Evolutionary conservation across 2,888 invertebrate species (phyloP).

Genomic region (Anticlea derivata): DNA sequence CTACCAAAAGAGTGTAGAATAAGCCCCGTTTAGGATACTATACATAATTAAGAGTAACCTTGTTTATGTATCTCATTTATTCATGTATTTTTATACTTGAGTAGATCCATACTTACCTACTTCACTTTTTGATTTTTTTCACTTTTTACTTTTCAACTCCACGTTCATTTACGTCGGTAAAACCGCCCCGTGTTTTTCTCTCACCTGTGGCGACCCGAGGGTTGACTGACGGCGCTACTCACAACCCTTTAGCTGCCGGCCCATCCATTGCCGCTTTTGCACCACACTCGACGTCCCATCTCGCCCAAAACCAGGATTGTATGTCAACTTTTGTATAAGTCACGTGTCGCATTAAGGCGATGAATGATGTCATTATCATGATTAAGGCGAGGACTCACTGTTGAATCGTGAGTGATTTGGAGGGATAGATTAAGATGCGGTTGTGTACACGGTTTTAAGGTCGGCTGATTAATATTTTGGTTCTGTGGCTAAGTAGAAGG

Average conservation of each 20-base stretch:
- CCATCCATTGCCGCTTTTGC: constrained; percentile 45
- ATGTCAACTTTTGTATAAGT: constrained; percentile 15
- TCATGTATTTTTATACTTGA: not conserved
- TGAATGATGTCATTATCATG: constrained; percentile 77
- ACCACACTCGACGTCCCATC: not conserved
- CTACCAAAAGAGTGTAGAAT: no score
- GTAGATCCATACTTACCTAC: no score
- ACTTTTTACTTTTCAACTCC: constrained; percentile 1
- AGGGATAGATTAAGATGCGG: constrained; percentile 56
- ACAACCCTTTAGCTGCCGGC: constrained; percentile 29
- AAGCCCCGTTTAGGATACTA: no score
- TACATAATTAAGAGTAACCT: no score
- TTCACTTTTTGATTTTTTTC: not conserved
- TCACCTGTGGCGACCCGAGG: constrained; percentile 63
- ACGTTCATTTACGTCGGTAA: constrained; percentile 22
- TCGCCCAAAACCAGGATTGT: constrained; percentile 41
- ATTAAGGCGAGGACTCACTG: constrained; percentile 70
- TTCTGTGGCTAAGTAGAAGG: constrained; percentile 16
- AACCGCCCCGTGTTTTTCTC: constrained; percentile 45
- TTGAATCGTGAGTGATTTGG: constrained; percentile 75
- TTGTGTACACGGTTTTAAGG: constrained; percentile 39
- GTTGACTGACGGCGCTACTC: constrained; percentile 62
- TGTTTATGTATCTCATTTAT: no score
- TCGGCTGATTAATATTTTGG: constrained; percentile 36
- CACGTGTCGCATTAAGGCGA: constrained; percentile 58